A percentile compares a stretch with the other conserved stretches of the same genome.
Conservation (phyloP, 2,888 invertebrate genomes). For the Ashinkailepas kermadecensis region DNA sequence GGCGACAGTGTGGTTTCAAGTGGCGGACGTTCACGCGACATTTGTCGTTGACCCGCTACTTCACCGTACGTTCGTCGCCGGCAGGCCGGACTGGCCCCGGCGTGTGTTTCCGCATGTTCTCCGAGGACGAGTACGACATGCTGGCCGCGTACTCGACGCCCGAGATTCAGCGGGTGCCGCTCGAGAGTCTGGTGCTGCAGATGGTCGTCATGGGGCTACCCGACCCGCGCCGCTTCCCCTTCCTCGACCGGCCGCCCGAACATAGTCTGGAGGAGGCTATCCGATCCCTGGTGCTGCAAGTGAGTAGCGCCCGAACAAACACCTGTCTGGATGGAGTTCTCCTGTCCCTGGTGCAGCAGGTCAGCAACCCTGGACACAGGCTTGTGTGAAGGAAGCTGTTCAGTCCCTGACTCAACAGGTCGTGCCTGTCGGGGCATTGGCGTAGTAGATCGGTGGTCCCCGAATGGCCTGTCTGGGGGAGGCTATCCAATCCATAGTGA, state of each 20-base stretch:
- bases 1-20: no score
- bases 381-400: slow-evolving; percentile 39
- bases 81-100: slow-evolving; percentile 67
- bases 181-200: slow-evolving; percentile 81
- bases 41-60: no score
- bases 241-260: slow-evolving; percentile 81
- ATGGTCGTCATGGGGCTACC: slow-evolving; percentile 91
- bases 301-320: not conserved
- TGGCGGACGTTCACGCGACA: no score
- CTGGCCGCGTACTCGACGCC: slow-evolving; percentile 82
- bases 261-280: slow-evolving; percentile 81
- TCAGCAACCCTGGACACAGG: slow-evolving; percentile 52
- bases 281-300: slow-evolving; percentile 76
- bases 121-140: slow-evolving; percentile 64
- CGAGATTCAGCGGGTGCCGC: slow-evolving; percentile 86
- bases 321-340: not conserved
- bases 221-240: slow-evolving; percentile 86
- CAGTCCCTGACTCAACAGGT: slow-evolving; percentile 43
- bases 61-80: no score
- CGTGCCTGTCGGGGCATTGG: slow-evolving; percentile 58
- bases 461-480: no score
- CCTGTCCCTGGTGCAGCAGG: not conserved
- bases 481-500: no score
- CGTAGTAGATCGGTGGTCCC: no score
- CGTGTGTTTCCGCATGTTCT: slow-evolving; percentile 82